Evolutionary conservation across 2,113 vertebrate species (phyloP), one percentile per base, ranked within the genome.

Genomic region (Chinchilla lanigera): DNA sequence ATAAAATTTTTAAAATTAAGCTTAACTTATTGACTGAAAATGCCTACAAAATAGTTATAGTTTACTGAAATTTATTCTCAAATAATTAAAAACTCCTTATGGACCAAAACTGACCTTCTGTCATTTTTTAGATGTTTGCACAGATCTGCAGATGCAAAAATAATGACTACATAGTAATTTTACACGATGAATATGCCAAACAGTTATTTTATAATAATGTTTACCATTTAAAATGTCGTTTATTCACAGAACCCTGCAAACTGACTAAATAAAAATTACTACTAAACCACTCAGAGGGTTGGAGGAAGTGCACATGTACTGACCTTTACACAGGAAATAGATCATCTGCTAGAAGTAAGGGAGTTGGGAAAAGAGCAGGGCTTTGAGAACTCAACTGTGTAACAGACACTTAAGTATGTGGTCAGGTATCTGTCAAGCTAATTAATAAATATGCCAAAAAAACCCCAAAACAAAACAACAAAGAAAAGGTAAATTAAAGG

Each of bases 81-180:
- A 50, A 75, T 63, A 95, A 94, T n/a, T 92, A 88, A 85, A 95
- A 93, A 47, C 14, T 83, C 87, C 44, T 56, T 58, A 73, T 1
- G 82, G 8, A 16, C n/a, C 90, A 95, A 87, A 93, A 97, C 0
- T 58, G 47, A 84, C 28, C 56, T 92, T 54, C 26, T 75, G 30
- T 4, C 56, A 94, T 69, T 89, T 95, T 89, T 65, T 13, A 80
- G 28, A 52, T 56, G 86, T 67, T 35, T 92, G 52, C 9, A 81
- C 35, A 96, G n/a, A 92, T 89, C 33, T 41, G 54, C 26, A 54
- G 44, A 35, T 33, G 41, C 14, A 38, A 85, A 89, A 90, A 80
- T 38, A 93, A 96, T 91, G 56, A 91, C n/a, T 86, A 67, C 44
- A 56, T 94, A 89, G 63, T 91, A 96, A 94, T 84, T 82, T 92